Conservation (phyloP, 2,113 vertebrate genomes). For the Ictalurus furcatus region DNA sequence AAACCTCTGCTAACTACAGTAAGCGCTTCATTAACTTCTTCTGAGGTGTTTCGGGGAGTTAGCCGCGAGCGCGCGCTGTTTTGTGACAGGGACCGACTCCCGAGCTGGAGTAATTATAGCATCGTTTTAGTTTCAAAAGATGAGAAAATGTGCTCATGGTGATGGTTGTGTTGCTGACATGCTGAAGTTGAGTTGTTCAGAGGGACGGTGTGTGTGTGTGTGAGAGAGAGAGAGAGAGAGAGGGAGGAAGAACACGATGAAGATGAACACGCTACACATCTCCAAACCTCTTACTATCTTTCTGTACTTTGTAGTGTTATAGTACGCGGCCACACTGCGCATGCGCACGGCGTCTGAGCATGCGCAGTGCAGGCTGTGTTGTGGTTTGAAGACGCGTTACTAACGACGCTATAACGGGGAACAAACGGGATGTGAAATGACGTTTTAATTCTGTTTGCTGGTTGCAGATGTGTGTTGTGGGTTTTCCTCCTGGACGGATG, state of each 20-base stretch:
- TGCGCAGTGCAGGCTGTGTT: background rate
- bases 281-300: background rate
- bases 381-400: background rate
- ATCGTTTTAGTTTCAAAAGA: background rate
- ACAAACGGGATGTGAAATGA: background rate
- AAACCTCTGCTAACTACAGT: slow-evolving; percentile 19
- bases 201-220: background rate
- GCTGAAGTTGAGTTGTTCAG: background rate
- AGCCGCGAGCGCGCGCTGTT: background rate
- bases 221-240: background rate
- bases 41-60: background rate
- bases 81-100: background rate
- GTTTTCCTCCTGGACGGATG: background rate
- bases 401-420: background rate
- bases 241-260: no score
- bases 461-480: background rate
- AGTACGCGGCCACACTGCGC: background rate
- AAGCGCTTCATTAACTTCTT: background rate
- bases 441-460: background rate
- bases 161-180: background rate
- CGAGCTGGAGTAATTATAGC: background rate
- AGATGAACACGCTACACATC: slow-evolving; percentile 2
- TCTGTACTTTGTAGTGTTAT: background rate
- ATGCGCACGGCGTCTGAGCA: background rate
- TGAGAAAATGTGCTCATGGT: background rate